Conservation (phyloP, 1,140 invertebrate genomes). For the Calycopis cecrops region DNA sequence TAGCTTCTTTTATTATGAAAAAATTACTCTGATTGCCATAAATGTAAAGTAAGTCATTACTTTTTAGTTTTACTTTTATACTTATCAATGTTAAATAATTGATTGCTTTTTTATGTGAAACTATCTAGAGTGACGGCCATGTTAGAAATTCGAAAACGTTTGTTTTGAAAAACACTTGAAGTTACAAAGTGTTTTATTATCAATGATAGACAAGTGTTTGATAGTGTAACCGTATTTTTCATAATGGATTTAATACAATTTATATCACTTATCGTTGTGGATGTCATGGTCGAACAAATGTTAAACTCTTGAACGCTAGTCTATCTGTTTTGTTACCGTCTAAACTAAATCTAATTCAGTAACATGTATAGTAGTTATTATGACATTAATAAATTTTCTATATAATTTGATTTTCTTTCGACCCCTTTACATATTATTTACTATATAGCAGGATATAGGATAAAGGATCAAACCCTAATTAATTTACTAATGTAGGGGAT, state of each 20-base stretch:
- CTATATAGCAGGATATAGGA: no score
- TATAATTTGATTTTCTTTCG: not conserved
- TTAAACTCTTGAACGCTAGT: slow-evolving; percentile 61
- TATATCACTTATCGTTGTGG: not conserved
- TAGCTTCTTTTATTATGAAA: not conserved
- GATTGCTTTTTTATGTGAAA: no score
- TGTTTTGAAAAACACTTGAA: no score
- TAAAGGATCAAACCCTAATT: no score
- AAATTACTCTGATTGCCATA: slow-evolving; percentile 44
- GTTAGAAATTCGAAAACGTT: no score
- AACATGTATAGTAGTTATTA: not conserved
- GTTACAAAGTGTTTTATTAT: not conserved
- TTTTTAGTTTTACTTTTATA: not conserved
- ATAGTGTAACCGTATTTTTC: slow-evolving; percentile 44
- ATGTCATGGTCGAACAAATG: slow-evolving; percentile 10
- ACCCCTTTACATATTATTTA: not conserved
- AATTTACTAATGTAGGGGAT: no score
- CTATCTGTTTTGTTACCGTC: slow-evolving; percentile 28
- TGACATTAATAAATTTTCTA: slow-evolving; percentile 1
- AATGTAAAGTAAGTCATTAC: slow-evolving; percentile 41
- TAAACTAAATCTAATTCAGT: slow-evolving; percentile 2
- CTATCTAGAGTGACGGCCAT: no score
- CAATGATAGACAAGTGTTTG: slow-evolving; percentile 41
- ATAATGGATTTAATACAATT: no score
- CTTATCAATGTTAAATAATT: not conserved